Percentiles rank a stretch among this genome's conserved stretches.
These are phyloP conservation scores for Geophilus truncorum DNA, from an alignment of 2,888 invertebrate species.

Conservation along the genomic window DNA sequence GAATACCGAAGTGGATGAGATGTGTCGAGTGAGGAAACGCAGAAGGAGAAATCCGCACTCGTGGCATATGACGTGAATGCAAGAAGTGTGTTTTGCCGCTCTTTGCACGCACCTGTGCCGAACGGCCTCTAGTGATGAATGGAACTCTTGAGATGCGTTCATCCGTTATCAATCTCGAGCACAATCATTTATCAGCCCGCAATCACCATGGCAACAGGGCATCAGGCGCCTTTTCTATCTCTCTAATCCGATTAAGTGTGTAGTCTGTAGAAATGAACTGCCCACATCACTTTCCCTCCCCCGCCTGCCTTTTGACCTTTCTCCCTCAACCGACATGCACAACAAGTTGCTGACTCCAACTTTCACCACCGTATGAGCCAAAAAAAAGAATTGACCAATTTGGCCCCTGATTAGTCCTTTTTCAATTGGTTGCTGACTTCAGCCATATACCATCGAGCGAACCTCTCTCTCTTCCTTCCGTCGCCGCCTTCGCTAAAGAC, in stretches of 20 bases:
- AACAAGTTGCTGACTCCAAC: not conserved
- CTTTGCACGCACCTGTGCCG: not conserved
- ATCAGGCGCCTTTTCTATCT: not conserved
- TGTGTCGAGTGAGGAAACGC: too few species aligned
- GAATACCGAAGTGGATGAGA: too few species aligned
- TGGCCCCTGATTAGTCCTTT: not conserved
- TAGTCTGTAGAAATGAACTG: not conserved
- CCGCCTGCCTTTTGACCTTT: not conserved
- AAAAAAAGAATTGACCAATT: not conserved
- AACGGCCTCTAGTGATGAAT: not conserved
- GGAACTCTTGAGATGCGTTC: not conserved
- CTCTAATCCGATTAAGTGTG: not conserved
- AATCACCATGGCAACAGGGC: not conserved
- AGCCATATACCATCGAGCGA: not conserved
- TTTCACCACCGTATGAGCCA: not conserved
- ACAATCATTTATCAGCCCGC: not conserved
- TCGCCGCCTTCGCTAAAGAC: not conserved
- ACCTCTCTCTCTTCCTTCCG: not conserved
- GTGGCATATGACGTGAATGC: not conserved
- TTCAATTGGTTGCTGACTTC: not conserved
- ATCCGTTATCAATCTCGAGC: not conserved
- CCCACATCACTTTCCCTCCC: not conserved
- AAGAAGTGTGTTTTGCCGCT: not conserved
- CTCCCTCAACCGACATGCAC: not conserved
- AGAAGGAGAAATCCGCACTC: not conserved